phyloP scores from a whole-genome alignment of 2,888 invertebrate genomes.

The Parthenolecanium corni region DNA sequence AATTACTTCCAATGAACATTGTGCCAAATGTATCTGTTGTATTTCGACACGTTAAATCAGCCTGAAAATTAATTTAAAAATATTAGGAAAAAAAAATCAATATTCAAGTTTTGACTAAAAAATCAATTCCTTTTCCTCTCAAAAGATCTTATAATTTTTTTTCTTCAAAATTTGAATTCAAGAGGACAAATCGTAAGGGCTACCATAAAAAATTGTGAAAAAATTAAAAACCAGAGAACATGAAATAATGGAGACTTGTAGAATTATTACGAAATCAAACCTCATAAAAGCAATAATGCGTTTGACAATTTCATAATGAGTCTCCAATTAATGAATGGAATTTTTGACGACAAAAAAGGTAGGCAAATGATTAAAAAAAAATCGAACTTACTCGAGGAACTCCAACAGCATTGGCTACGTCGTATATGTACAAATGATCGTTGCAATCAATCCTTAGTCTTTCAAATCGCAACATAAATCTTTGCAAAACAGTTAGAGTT shows the following conservation, averaged over 20 bases:
- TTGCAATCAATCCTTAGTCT: conserved; percentile 85
- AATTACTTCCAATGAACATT: conserved; percentile 83
- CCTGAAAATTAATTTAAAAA: conserved; percentile 46
- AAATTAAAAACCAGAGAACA: too few species aligned
- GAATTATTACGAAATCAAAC: too few species aligned
- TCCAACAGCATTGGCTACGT: conserved; percentile 81
- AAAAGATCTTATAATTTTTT: neutral
- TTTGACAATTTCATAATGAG: too few species aligned
- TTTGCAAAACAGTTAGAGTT: conserved; percentile 84
- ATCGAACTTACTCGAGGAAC: conserved; percentile 61
- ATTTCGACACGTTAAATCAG: conserved; percentile 80
- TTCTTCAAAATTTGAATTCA: neutral
- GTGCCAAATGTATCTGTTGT: conserved; percentile 78
- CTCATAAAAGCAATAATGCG: too few species aligned
- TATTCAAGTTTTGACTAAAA: neutral
- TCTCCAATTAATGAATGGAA: too few species aligned
- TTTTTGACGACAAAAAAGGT: too few species aligned
- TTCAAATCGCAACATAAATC: conserved; percentile 89
- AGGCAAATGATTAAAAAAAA: too few species aligned
- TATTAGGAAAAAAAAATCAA: neutral
- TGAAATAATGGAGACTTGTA: too few species aligned
- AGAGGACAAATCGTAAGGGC: neutral
- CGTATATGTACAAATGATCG: conserved; percentile 84
- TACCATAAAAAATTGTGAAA: too few species aligned
- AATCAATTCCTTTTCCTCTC: neutral